A percentile compares a stretch with the other conserved stretches of the same genome.
These are phyloP conservation scores for Crossaster papposus DNA, from an alignment of 53 echinoderm and acorn worm genomes.

Conservation along the genomic window DNA sequence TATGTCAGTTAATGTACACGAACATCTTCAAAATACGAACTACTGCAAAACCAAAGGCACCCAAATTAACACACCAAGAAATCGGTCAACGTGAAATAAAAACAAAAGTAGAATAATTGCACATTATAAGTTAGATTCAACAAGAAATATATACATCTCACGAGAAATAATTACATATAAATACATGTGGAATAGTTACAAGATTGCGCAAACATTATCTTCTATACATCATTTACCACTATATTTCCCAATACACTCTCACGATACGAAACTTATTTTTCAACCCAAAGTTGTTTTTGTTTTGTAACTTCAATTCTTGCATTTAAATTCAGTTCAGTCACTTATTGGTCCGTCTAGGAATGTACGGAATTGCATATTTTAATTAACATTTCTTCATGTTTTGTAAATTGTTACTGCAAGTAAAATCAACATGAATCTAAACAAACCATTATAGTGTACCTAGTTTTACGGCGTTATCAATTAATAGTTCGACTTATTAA, in stretches of 20 bases:
- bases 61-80: neutral
- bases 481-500: too few relatives aligned
- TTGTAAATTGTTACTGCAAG: neutral
- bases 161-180: constrained; percentile 29
- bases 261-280: neutral
- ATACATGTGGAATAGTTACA: constrained; percentile 15
- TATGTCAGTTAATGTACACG: neutral
- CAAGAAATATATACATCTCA: constrained; percentile 34
- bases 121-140: neutral
- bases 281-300: neutral
- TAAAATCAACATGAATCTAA: neutral
- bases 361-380: neutral
- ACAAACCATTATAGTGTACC: neutral
- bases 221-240: neutral
- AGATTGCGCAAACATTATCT: constrained; percentile 22
- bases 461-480: neutral
- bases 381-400: neutral
- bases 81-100: neutral
- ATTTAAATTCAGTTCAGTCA: neutral
- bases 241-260: neutral
- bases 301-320: neutral
- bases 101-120: constrained; percentile 5
- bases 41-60: neutral
- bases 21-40: neutral
- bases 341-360: neutral